Evolutionary conservation across 2,888 invertebrate species (phyloP).

Genomic region (Drosophila antonietae): DNA sequence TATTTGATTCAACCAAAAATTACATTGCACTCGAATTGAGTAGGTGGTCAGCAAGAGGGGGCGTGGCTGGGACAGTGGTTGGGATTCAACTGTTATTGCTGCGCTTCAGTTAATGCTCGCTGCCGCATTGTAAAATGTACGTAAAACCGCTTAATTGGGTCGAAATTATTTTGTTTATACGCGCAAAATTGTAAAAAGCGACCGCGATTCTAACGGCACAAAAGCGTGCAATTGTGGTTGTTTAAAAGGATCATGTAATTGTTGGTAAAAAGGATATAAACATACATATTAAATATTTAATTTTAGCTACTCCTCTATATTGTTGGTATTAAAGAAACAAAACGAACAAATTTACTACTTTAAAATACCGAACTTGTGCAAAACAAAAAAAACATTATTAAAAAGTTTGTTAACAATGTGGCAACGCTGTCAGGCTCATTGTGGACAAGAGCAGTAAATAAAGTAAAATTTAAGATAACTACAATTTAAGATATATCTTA

Average conservation of each 20-base stretch:
- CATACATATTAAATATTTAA: conserved; percentile 1
- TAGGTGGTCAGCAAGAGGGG: conserved; percentile 9
- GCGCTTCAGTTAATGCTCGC: conserved; percentile 44
- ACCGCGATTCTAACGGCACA: conserved; percentile 57
- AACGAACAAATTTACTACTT: neutral
- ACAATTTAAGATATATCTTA: conserved; percentile 1
- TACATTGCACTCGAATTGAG: conserved; percentile 54
- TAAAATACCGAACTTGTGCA: neutral
- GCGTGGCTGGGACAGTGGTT: neutral
- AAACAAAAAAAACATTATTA: neutral
- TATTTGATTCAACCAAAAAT: conserved; percentile 71
- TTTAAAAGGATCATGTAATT: conserved; percentile 38
- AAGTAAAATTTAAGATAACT: neutral
- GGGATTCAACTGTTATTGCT: conserved; percentile 14
- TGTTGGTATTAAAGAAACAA: neutral
- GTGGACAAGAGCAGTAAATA: neutral
- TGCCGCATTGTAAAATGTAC: conserved; percentile 58
- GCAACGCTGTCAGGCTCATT: neutral
- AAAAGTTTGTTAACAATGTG: neutral
- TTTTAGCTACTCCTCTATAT: neutral
- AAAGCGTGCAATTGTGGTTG: conserved; percentile 54
- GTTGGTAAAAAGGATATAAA: conserved; percentile 2
- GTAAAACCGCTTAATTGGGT: conserved; percentile 71
- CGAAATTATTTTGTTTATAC: conserved; percentile 70
- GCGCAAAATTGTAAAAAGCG: conserved; percentile 40